A percentile compares a stretch with the other conserved stretches of the same genome.
These are phyloP conservation scores for Phataginus tricuspis DNA, from an alignment of 2,797 vertebrate genomes.

Conservation along the genomic window DNA sequence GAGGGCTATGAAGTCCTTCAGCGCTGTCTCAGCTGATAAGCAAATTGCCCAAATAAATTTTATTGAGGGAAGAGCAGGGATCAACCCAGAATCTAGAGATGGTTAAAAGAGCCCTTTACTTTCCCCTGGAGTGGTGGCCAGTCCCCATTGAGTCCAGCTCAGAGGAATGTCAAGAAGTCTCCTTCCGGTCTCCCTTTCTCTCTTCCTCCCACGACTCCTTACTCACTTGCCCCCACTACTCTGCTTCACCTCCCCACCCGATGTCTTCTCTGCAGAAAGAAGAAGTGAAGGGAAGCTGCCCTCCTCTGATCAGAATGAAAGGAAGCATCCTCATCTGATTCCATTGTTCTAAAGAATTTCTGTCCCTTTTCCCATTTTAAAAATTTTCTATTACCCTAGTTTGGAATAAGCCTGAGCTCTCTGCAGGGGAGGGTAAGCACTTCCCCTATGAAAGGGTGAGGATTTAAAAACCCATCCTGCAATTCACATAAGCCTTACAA, in stretches of 20 bases:
- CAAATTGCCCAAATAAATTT: neutral
- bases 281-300: neutral
- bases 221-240: neutral
- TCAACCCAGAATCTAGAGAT: neutral
- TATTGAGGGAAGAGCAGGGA: neutral
- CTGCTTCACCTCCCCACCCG: neutral
- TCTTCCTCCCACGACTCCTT: neutral
- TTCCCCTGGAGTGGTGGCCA: neutral
- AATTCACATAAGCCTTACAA: neutral
- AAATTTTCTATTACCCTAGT: neutral
- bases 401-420: neutral
- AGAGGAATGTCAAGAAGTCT: neutral
- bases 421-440: neutral
- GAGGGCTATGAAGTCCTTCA: neutral
- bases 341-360: neutral
- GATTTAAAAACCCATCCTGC: neutral
- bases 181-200: neutral
- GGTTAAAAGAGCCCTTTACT: neutral
- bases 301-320: neutral
- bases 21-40: neutral
- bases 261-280: neutral
- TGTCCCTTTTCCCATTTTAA: neutral
- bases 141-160: neutral
- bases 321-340: neutral
- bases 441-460: neutral